phyloP scores from a whole-genome alignment of 2,113 vertebrate genomes.

The Mellivora capensis region DNA sequence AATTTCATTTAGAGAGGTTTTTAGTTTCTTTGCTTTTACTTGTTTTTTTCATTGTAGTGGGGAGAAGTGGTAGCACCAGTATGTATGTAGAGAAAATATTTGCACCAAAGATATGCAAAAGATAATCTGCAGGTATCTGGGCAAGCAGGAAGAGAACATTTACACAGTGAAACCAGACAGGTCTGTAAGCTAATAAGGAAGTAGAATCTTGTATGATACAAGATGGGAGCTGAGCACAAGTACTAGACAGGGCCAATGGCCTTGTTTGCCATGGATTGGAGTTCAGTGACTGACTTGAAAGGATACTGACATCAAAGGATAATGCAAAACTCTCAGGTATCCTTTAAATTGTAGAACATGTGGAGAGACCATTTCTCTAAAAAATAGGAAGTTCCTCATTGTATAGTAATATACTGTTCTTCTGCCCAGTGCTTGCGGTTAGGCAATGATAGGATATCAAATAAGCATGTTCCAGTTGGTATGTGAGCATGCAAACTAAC shows the following conservation, averaged over 20 bases:
- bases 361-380: background rate
- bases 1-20: background rate
- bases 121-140: background rate
- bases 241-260: background rate
- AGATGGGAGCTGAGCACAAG: background rate
- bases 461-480: background rate
- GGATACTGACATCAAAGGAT: background rate
- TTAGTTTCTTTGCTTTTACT: background rate
- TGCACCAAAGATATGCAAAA: background rate
- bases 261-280: background rate
- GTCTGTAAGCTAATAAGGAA: background rate
- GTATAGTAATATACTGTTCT: background rate
- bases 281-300: background rate
- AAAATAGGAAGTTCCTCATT: background rate
- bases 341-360: background rate
- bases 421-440: background rate
- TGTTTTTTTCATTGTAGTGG: background rate
- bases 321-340: background rate
- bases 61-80: background rate
- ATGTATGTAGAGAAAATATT: background rate
- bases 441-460: background rate
- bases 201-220: background rate
- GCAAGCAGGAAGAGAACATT: background rate
- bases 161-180: background rate
- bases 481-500: background rate